Evolutionary conservation across 1,140 invertebrate genomes (phyloP), one percentile per base, ranked within the genome.

Genomic region (Microvelia longipes): DNA sequence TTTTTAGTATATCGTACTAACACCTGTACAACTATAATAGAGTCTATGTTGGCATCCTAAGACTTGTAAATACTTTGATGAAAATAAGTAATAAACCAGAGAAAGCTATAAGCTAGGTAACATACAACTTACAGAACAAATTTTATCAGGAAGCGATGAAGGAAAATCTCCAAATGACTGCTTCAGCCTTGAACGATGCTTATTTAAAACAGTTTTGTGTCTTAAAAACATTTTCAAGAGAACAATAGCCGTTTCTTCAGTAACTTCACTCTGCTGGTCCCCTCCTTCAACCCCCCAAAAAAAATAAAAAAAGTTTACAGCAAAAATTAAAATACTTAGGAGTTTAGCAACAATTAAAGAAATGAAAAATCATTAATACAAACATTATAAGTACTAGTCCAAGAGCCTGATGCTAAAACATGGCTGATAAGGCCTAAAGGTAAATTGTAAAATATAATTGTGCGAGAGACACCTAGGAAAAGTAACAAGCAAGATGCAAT

Each of bases 161-260:
- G 79, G 78, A 28, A 84, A 78, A 71, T 78, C 77, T 1, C 84
- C 85, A 78, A 85, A 83, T 71, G 81, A 84, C 75, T 82, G 82
- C 67, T 82, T 82, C 62, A 86, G 79, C 74, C 82, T 74, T 30
- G 79, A 78, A 25, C 81, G 74, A 77, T 83, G 82, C 69, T 82
- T 83, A 2, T 83, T 78, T 69, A 83, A 82, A 2, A 88, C 82
- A 70, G 82, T 78, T 70, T 83, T 81, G 62, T 85, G 81, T 71
- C 84, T 78, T 13, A 87, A 78, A 70, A 90, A 87, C 72, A 88
- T 77, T 70, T 82, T 78, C 50, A 90, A 79, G 2, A 84, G 74
- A 73, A 85, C 84, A 2, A 88, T 79, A 28, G 83, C 78, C 61
- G 86, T 83, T 76, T 88, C 85, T 76, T 89, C 84, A 28, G 87